Conservation (phyloP, 2,888 invertebrate genomes). For the Drosophila anceps region DNA sequence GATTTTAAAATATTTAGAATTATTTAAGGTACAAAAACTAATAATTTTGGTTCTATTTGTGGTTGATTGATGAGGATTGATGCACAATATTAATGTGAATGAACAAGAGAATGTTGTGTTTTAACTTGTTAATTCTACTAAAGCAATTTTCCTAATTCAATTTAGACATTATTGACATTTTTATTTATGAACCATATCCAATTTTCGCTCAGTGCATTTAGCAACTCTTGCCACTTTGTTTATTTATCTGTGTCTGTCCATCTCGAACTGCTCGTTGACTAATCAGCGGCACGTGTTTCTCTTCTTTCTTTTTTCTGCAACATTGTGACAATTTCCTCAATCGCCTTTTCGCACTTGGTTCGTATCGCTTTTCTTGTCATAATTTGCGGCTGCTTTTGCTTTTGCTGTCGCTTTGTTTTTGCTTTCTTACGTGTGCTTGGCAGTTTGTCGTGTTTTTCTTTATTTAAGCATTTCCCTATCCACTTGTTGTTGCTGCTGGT, state of each 20-base stretch:
- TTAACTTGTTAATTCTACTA: too few species aligned
- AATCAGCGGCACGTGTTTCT: slow-evolving; percentile 78
- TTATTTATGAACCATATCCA: not conserved
- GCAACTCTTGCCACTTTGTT: slow-evolving; percentile 15
- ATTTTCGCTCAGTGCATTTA: slow-evolving; percentile 26
- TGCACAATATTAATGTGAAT: too few species aligned
- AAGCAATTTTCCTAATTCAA: too few species aligned
- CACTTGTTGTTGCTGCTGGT: slow-evolving; percentile 19
- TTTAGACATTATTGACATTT: not conserved
- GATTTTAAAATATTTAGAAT: too few species aligned
- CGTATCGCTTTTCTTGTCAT: slow-evolving; percentile 41
- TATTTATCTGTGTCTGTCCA: slow-evolving; percentile 20
- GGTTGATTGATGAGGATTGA: too few species aligned
- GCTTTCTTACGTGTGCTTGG: slow-evolving; percentile 51
- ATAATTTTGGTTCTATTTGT: too few species aligned
- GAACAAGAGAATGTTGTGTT: too few species aligned
- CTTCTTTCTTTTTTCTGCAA: slow-evolving; percentile 55
- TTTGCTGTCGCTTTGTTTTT: slow-evolving; percentile 25
- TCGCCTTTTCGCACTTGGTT: slow-evolving; percentile 53
- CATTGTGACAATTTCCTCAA: slow-evolving; percentile 74
- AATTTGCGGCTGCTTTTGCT: slow-evolving; percentile 19
- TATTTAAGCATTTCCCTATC: slow-evolving; percentile 42
- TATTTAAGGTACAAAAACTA: too few species aligned
- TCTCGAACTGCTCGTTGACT: slow-evolving; percentile 49
- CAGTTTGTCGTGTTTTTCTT: slow-evolving; percentile 47